Conservation (phyloP, 2,797 vertebrate genomes). For the Ceyx erithaca region DNA sequence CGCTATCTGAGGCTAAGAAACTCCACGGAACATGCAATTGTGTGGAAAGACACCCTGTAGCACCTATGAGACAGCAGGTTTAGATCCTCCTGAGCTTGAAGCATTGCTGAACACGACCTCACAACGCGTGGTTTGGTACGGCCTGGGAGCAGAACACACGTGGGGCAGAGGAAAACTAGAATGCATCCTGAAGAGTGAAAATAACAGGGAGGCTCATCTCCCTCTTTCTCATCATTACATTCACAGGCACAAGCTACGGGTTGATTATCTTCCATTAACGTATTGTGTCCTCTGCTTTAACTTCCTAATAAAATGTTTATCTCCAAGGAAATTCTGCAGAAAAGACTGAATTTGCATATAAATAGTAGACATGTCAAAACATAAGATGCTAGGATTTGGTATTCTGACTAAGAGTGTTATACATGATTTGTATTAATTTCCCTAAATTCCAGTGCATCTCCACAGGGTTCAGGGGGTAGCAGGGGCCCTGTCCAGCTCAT, state of each 20-base stretch:
- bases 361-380: conserved; percentile 71
- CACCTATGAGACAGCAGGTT: rapidly evolving
- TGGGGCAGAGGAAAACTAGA: not conserved
- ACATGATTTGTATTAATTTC: conserved; percentile 36
- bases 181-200: not conserved
- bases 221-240: not conserved
- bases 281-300: conserved; percentile 24
- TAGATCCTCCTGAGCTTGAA: not conserved
- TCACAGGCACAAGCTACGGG: not conserved
- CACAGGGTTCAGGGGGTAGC: not conserved
- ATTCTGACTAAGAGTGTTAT: conserved; percentile 8
- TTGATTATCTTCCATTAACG: conserved; percentile 18
- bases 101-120: not conserved
- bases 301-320: conserved; percentile 38
- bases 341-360: conserved; percentile 73
- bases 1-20: not conserved
- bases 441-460: conserved; percentile 12
- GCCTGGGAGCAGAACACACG: not conserved
- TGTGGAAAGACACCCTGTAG: not conserved
- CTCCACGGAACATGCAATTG: rapidly evolving
- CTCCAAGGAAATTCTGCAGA: conserved; percentile 57
- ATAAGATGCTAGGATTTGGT: conserved; percentile 49
- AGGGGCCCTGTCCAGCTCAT: not conserved
- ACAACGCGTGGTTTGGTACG: not conserved
- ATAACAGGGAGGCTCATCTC: not conserved